Percentiles rank a stretch among this genome's conserved stretches.
Conservation (phyloP, 2,113 vertebrate genomes). For the Lepus timidus region DNA sequence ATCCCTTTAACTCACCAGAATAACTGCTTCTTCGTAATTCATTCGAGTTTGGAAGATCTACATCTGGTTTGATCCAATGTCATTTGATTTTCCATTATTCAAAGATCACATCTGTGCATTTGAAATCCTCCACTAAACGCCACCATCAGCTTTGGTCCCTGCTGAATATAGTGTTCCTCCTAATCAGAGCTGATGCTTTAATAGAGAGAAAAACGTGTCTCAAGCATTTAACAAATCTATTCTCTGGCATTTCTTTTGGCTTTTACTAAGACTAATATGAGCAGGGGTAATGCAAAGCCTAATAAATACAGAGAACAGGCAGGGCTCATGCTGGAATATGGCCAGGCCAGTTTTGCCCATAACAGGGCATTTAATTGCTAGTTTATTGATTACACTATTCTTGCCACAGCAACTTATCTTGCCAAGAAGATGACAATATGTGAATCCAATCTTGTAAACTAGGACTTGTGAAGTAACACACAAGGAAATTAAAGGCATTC, state of each 20-base stretch:
- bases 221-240: constrained; percentile 48
- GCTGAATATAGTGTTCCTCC: neutral
- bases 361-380: neutral
- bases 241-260: constrained; percentile 53
- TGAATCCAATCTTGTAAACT: neutral
- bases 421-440: constrained; percentile 17
- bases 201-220: neutral
- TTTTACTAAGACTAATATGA: constrained; percentile 59
- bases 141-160: neutral
- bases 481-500: neutral
- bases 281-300: neutral
- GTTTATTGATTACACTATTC: neutral
- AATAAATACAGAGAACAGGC: constrained; percentile 13
- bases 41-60: constrained; percentile 23
- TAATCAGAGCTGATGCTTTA: constrained; percentile 55
- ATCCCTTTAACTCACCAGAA: neutral
- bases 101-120: constrained; percentile 61
- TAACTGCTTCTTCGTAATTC: constrained; percentile 4
- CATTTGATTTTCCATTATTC: constrained; percentile 56
- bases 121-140: neutral
- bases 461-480: neutral
- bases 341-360: constrained; percentile 14
- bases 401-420: neutral
- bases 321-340: neutral
- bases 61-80: constrained; percentile 58